phyloP scores from a whole-genome alignment of 2,113 vertebrate genomes.

The Brachyistius frenatus region DNA sequence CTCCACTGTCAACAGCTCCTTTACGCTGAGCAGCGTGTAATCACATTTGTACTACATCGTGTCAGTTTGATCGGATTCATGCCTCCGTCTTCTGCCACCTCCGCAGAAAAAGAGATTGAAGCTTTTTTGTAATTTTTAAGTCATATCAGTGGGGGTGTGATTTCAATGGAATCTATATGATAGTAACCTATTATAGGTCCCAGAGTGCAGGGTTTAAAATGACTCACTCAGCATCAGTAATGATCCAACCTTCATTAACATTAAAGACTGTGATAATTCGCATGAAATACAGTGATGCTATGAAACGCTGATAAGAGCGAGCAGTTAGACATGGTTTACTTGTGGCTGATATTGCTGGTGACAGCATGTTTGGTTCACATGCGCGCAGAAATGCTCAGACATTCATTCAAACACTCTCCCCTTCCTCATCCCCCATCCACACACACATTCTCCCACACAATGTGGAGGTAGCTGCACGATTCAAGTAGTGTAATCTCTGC shows the following conservation, averaged over 20 bases:
- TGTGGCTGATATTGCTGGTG: slow-evolving; percentile 46
- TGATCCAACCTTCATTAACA: slow-evolving; percentile 52
- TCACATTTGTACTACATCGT: slow-evolving; percentile 77
- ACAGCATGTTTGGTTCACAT: slow-evolving; percentile 55
- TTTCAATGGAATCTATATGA: slow-evolving; percentile 56
- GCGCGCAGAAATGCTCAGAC: slow-evolving; percentile 12
- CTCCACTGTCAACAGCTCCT: slow-evolving; percentile 54
- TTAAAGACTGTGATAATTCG: slow-evolving; percentile 55
- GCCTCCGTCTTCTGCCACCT: slow-evolving; percentile 71
- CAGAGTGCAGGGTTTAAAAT: slow-evolving; percentile 44
- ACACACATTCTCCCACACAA: slow-evolving; percentile 45
- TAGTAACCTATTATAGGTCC: slow-evolving; percentile 50
- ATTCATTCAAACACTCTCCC: slow-evolving; percentile 32
- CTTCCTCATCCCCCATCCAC: slow-evolving; percentile 9
- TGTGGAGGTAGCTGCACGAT: slow-evolving; percentile 56
- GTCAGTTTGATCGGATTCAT: slow-evolving; percentile 72
- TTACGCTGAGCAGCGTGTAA: slow-evolving; percentile 66
- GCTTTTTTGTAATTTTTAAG: slow-evolving; percentile 67
- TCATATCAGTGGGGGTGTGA: slow-evolving; percentile 54
- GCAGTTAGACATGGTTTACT: slow-evolving; percentile 43
- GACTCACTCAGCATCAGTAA: slow-evolving; percentile 62
- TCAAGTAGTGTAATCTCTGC: slow-evolving; percentile 76
- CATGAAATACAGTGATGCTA: slow-evolving; percentile 46
- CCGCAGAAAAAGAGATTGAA: slow-evolving; percentile 72
- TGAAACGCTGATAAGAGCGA: slow-evolving; percentile 48